Base-by-base conservation (phyloP, 1,140 invertebrate species). In the Pachypsylla venusta region DNA sequence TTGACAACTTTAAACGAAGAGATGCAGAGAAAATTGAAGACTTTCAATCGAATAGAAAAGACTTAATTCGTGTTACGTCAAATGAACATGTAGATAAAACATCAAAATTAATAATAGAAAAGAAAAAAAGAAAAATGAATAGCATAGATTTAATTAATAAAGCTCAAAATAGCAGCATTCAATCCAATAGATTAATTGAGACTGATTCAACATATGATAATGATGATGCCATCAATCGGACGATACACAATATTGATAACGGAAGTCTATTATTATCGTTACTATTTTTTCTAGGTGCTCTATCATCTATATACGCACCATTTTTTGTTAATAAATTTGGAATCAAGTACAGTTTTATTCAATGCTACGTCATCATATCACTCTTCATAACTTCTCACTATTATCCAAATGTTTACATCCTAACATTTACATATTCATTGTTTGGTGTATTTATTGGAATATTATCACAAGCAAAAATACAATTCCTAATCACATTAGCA, bases 371-470 rank as follows among this genome's bases (percentile, higher is more conserved):
- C 1, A 67, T 73, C 1, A 73, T 78, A n/a, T 70, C 67, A 1
- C 60, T 79, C 14, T 82, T 82, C 64, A 73, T 80, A 53, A 70
- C 73, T 0, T 69, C 73, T 3, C 81, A 83, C 61, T 63, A 82
- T 0, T 81, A 79, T 65, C 79, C 81, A 2, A 76, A 75, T n/a
- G 70, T 79, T 57, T 80, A 77, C 62, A 67, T 79, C 24, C 68
- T 83, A 25, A 64, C 81, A 16, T 76, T 77, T 13, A 75, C 76
- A 14, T 83, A 81, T 63, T 71, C 77, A 0, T 61, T 82, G 4
- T 70, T 81, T 57, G 83, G 83, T 0, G 57, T 78, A 1, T 76
- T 73, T 16, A 61, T 75, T 3, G 79, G 77, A 53, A 75, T 76
- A 16, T 68, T 76, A 12, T 75, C 73, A n/a, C 66, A 78, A 13